Percentiles rank a stretch among this genome's conserved stretches.
Evolutionary conservation across 2,797 vertebrate species (phyloP).

Genomic region (Myotis daubentonii): DNA sequence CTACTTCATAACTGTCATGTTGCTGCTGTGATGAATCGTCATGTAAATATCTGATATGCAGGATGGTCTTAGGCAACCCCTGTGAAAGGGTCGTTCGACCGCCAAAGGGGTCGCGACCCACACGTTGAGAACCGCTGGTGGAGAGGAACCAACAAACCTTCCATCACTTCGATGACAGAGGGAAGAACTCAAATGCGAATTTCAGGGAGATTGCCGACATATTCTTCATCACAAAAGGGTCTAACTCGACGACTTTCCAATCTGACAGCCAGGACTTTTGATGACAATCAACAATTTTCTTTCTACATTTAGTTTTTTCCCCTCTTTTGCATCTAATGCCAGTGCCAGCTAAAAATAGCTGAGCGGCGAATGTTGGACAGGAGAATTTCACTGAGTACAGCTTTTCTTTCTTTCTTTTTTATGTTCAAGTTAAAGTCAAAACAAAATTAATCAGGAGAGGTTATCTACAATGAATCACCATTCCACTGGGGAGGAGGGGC

Average conservation of each 20-base stretch:
- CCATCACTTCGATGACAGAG: slow-evolving; percentile 42
- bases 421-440: slow-evolving; percentile 85
- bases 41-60: too few species aligned
- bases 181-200: slow-evolving; percentile 62
- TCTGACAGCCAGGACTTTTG: slow-evolving; percentile 79
- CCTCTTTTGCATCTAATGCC: slow-evolving; percentile 60
- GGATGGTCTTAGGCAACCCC: too few species aligned
- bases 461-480: slow-evolving; percentile 87
- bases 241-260: slow-evolving; percentile 58
- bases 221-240: slow-evolving; percentile 80
- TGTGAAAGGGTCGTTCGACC: too few species aligned
- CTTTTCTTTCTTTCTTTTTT: slow-evolving; percentile 66
- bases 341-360: slow-evolving; percentile 82
- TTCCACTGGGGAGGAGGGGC: slow-evolving; percentile 73
- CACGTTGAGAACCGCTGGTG: too few species aligned
- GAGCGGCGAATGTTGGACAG: slow-evolving; percentile 41
- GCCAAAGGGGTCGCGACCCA: too few species aligned
- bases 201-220: slow-evolving; percentile 76
- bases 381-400: slow-evolving; percentile 72
- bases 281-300: slow-evolving; percentile 79
- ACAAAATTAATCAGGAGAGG: slow-evolving; percentile 86
- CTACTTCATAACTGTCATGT: too few species aligned
- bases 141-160: not conserved
- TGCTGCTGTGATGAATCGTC: too few species aligned
- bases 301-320: slow-evolving; percentile 82